Base-by-base conservation (phyloP, 2,797 vertebrate species). In the Psittacula derbiana region DNA sequence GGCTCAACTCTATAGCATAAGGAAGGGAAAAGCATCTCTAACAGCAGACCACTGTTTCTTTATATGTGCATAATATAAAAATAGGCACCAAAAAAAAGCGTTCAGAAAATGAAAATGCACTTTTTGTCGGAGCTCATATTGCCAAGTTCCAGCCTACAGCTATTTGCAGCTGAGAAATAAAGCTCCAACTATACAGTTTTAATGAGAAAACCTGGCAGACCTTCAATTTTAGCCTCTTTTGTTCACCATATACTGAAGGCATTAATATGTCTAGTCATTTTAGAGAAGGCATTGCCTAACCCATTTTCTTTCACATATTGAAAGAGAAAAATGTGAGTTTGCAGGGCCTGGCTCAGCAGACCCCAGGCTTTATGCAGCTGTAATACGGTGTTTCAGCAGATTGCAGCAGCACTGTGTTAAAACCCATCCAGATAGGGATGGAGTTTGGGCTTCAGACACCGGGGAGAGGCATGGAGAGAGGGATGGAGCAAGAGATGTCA, bases 161-260 rank as follows among this genome's bases (percentile, higher is more conserved):
- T 84, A 53, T 91, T 80, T 88, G 75, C 36, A 92, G 57, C 55
- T 86, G 50, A 88, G 73, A 86, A 90, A 58, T 20, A 66, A 69
- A 92, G 58, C 49, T 90, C 49, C 66, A 57, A 23, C 61, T 62
- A 6, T 49, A 15, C 4, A 24, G 40, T 62, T 79, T 47, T 72
- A 43, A 58, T 30, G 87, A 67, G 61, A 86, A 81, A 89, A 24
- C 2, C n/a, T 57, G 94, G 18, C 67, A 92, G 71, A 38, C 49
- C 57, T 91, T 92, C 81, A 67, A 80, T 89, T 92, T 93, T 50
- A 89, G 33, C 57, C 52, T 16, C 83, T 85, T 76, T 49, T 41
- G 13, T 24, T 93, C 69, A 11, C 30, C 25, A 3, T 40, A 4
- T 6, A 13, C 36, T 1, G 8, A 67, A 52, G 0, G 5, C 19